Conservation (phyloP, 2,113 vertebrate species). For the Archilochus colubris region DNA sequence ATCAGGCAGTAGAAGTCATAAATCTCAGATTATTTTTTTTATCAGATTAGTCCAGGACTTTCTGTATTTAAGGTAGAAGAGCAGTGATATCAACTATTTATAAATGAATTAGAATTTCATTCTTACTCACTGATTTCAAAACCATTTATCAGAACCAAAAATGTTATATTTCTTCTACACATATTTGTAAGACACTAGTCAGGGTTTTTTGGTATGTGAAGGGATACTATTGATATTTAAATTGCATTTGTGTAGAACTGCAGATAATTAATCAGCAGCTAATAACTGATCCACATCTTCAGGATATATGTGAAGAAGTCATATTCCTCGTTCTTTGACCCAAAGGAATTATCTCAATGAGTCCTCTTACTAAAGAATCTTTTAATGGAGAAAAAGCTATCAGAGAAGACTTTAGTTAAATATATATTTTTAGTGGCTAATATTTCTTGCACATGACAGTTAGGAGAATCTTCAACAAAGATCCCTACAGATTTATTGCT, state of each 20-base stretch:
- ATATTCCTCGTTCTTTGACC: neutral
- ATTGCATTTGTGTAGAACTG: neutral
- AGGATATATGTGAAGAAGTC: neutral
- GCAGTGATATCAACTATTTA: neutral
- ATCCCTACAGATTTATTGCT: neutral
- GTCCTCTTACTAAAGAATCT: neutral
- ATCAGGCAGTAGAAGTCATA: neutral
- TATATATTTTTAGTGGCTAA: neutral
- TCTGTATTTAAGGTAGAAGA: neutral
- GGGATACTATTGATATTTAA: neutral
- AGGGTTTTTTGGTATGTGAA: rapidly evolving
- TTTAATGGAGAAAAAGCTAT: neutral
- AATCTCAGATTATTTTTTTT: neutral
- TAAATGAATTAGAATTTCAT: neutral
- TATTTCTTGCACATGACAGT: neutral
- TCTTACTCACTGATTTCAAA: neutral
- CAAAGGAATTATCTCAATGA: neutral
- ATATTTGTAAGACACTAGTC: neutral
- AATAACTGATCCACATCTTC: neutral
- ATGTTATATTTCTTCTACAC: neutral
- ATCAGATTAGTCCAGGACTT: neutral
- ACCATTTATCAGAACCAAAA: neutral
- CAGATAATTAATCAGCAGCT: neutral
- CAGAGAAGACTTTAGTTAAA: neutral
- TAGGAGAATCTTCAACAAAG: neutral